Conservation (phyloP, 1,140 invertebrate genomes). For the Meloidogyne hapla region DNA sequence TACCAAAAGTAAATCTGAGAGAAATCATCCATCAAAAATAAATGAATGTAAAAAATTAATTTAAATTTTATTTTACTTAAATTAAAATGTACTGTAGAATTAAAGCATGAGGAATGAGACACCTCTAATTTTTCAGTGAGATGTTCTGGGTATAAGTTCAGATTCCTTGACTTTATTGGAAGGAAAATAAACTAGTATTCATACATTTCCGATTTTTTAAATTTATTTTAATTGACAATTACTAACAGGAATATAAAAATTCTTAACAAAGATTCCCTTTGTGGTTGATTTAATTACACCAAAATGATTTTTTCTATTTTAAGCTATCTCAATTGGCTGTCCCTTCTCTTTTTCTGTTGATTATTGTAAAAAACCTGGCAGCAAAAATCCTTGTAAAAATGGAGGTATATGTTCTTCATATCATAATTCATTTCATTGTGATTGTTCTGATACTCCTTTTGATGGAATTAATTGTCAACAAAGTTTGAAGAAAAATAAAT, state of each 20-base stretch:
- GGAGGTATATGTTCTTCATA: conserved; percentile 84
- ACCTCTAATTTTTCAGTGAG: too few species aligned
- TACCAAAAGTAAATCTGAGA: background rate
- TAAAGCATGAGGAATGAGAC: too few species aligned
- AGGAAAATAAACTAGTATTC: too few species aligned
- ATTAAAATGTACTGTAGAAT: too few species aligned
- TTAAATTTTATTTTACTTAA: background rate
- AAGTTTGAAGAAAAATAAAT: conserved; percentile 70
- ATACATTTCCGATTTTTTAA: too few species aligned
- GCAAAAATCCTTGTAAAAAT: conserved; percentile 87
- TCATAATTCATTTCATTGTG: conserved; percentile 93
- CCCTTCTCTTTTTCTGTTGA: conserved; percentile 65
- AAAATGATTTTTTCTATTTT: too few species aligned
- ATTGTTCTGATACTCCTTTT: conserved; percentile 84
- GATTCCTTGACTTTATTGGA: too few species aligned
- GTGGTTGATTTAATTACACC: too few species aligned
- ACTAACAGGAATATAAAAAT: too few species aligned
- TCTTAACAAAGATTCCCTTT: too few species aligned
- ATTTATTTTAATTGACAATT: too few species aligned
- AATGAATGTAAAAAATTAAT: background rate
- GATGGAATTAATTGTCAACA: conserved; percentile 86
- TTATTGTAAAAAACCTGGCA: conserved; percentile 70
- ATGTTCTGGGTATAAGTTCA: too few species aligned
- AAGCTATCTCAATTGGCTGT: conserved; percentile 41
- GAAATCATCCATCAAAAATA: background rate